phyloP scores from a whole-genome alignment of 2,888 invertebrate species.

The Calliopum simillimum region DNA sequence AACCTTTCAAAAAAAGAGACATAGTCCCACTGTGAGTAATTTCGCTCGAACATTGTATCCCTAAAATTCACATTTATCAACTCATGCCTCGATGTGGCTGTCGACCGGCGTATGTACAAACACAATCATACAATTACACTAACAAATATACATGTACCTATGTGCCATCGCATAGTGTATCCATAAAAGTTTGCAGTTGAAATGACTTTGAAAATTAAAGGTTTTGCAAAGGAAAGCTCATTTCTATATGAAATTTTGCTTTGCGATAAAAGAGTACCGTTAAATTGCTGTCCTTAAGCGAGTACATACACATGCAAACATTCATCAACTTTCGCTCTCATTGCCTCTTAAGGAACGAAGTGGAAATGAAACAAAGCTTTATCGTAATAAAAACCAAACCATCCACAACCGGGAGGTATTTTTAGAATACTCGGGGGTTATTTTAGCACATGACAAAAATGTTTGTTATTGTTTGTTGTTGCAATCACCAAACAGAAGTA shows the following conservation, averaged over 20 bases:
- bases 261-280: background rate
- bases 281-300: no score
- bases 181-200: constrained; percentile 20
- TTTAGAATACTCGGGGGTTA: no score
- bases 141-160: constrained; percentile 25
- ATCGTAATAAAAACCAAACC: no score
- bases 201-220: constrained; percentile 29
- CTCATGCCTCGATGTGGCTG: constrained; percentile 50
- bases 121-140: constrained; percentile 28
- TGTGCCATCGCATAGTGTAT: constrained; percentile 28
- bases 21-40: constrained; percentile 40
- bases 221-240: constrained; percentile 35
- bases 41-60: constrained; percentile 16
- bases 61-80: constrained; percentile 54
- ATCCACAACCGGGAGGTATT: no score
- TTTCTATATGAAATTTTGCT: constrained; percentile 20
- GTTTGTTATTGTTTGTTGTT: no score
- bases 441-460: no score
- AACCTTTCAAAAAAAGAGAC: no score
- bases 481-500: no score
- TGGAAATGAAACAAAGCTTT: no score
- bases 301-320: no score
- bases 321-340: no score
- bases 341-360: no score
- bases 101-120: constrained; percentile 49